Conservation (phyloP, 2,797 vertebrate species). For the Rhinogobio ventralis region DNA sequence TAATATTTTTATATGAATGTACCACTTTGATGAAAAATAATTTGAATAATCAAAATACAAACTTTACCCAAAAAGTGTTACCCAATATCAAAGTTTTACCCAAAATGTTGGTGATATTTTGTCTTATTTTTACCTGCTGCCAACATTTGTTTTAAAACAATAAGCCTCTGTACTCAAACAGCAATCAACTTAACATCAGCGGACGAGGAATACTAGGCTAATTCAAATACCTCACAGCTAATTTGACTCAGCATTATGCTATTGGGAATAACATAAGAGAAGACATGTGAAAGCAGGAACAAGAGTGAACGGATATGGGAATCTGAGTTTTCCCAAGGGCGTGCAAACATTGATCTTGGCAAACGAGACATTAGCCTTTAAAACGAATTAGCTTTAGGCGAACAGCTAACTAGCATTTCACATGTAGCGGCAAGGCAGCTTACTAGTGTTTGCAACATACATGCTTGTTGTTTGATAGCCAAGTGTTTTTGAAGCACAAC, state of each 20-base stretch:
- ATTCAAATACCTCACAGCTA: constrained; percentile 16
- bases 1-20: background rate
- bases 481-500: background rate
- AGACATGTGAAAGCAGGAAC: constrained; percentile 19
- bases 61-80: background rate
- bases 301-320: background rate
- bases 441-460: background rate
- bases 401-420: constrained; percentile 9
- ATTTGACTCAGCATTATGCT: background rate
- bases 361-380: constrained; percentile 36
- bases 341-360: background rate
- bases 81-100: background rate
- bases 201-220: background rate
- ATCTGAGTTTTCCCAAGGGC: constrained; percentile 20
- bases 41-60: background rate
- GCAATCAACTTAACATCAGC: background rate
- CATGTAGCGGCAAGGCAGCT: background rate
- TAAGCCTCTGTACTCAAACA: background rate
- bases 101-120: background rate
- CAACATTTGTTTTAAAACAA: no score
- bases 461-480: background rate
- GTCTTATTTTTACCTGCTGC: background rate
- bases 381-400: constrained; percentile 12
- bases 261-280: constrained; percentile 3
- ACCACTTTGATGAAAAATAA: background rate